Evolutionary conservation across 2,888 invertebrate species (phyloP).

Genomic region (Philaethria dido): DNA sequence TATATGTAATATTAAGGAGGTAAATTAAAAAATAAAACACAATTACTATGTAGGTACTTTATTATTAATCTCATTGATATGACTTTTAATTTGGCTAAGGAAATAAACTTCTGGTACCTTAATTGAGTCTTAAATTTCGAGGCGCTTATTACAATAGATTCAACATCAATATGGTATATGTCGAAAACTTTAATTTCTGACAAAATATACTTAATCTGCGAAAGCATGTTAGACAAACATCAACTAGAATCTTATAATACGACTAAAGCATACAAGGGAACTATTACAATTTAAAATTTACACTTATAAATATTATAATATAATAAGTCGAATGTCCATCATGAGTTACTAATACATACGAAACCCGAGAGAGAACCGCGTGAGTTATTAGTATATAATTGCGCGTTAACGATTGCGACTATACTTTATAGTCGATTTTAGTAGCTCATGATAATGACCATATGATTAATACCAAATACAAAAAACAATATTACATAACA

Average conservation of each 20-base stretch:
- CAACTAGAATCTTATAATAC: constrained; percentile 35
- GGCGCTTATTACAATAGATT: constrained; percentile 15
- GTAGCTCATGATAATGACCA: constrained; percentile 14
- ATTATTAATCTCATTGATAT: constrained; percentile 80
- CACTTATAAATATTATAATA: constrained; percentile 16
- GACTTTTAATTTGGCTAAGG: constrained; percentile 80
- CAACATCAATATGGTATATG: constrained; percentile 6
- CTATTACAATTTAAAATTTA: constrained; percentile 20
- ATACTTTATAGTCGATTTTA: not conserved
- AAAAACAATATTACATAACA: constrained; percentile 17
- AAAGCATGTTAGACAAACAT: constrained; percentile 39
- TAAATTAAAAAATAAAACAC: constrained; percentile 38
- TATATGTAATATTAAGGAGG: too few relatives aligned
- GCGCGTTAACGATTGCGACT: constrained; percentile 20
- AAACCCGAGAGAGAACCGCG: constrained; percentile 5
- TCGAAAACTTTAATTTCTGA: constrained; percentile 24
- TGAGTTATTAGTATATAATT: constrained; percentile 7
- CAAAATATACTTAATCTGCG: constrained; percentile 32
- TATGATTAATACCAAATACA: constrained; percentile 5
- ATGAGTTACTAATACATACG: constrained; percentile 10
- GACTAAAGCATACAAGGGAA: constrained; percentile 30
- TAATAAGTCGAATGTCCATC: constrained; percentile 15
- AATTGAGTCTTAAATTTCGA: constrained; percentile 48
- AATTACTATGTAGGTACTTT: constrained; percentile 75
- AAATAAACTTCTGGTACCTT: constrained; percentile 65